Conservation (phyloP, 2,888 invertebrate species). For the Drosophila stalkeri region DNA sequence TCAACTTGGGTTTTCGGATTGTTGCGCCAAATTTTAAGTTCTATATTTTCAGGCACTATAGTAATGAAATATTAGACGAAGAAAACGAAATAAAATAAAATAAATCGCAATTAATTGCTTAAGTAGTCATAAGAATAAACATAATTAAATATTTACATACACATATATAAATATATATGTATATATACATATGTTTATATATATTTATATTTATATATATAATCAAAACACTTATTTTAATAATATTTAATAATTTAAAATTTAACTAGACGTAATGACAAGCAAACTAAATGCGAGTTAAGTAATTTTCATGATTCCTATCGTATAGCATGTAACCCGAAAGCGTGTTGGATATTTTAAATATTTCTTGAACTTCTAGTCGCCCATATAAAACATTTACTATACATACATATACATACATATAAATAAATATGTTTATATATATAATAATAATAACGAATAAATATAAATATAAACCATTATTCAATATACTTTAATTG, state of each 20-base stretch:
- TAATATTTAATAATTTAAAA: slow-evolving; percentile 49
- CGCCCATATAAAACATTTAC: slow-evolving; percentile 78
- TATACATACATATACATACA: slow-evolving; percentile 43
- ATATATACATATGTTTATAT: slow-evolving; percentile 30
- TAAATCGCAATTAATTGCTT: slow-evolving; percentile 61
- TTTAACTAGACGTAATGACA: slow-evolving; percentile 51
- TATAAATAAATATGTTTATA: background rate
- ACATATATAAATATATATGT: slow-evolving; percentile 34
- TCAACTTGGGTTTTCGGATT: slow-evolving; percentile 51
- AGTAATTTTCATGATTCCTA: slow-evolving; percentile 80
- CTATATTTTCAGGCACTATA: slow-evolving; percentile 49
- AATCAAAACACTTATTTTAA: slow-evolving; percentile 68
- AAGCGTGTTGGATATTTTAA: slow-evolving; percentile 63
- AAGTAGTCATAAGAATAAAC: slow-evolving; percentile 49
- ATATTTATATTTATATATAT: slow-evolving; percentile 8
- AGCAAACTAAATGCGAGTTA: slow-evolving; percentile 52
- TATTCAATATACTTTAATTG: slow-evolving; percentile 50
- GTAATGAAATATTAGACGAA: slow-evolving; percentile 13
- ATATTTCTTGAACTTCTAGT: slow-evolving; percentile 77
- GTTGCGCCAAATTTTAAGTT: slow-evolving; percentile 74
- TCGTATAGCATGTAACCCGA: slow-evolving; percentile 70
- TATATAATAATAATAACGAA: slow-evolving; percentile 25
- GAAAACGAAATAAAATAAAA: slow-evolving; percentile 17
- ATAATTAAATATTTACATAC: slow-evolving; percentile 46
- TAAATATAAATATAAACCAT: slow-evolving; percentile 43